phyloP scores from a whole-genome alignment of 2,113 vertebrate genomes.

The Odobenus rosmarus region DNA sequence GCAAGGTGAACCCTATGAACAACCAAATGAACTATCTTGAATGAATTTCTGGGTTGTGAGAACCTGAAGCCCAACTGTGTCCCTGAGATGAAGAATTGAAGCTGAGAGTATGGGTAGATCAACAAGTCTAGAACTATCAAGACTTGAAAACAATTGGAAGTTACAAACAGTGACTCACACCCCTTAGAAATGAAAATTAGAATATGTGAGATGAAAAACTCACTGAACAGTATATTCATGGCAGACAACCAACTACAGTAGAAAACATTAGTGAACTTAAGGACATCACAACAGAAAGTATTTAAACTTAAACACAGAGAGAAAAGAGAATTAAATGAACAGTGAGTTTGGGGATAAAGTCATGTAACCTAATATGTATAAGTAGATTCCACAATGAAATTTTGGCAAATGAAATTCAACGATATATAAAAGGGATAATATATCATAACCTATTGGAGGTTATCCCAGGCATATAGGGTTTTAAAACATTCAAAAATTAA shows the following conservation, averaged over 20 bases:
- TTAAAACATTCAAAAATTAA: not conserved
- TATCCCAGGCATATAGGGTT: not conserved
- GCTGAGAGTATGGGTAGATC: accelerated
- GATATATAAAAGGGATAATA: not conserved
- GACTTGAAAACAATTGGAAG: not conserved
- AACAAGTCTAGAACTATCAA: not conserved
- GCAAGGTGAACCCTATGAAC: not conserved
- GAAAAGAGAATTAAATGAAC: not conserved
- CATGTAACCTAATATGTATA: not conserved
- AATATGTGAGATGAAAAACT: not conserved
- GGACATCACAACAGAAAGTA: not conserved
- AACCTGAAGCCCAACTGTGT: not conserved
- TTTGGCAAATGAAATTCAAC: not conserved
- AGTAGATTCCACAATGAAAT: not conserved
- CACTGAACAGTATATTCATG: not conserved
- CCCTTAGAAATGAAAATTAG: not conserved
- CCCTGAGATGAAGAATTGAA: not conserved
- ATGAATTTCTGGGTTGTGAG: not conserved
- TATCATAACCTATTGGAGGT: not conserved
- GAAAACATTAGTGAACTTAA: not conserved
- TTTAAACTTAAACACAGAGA: not conserved
- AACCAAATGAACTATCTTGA: not conserved
- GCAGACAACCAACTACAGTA: not conserved
- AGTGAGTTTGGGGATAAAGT: not conserved
- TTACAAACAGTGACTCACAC: not conserved